Conservation (phyloP, 2,797 vertebrate genomes). For the Buceros bicornis region DNA sequence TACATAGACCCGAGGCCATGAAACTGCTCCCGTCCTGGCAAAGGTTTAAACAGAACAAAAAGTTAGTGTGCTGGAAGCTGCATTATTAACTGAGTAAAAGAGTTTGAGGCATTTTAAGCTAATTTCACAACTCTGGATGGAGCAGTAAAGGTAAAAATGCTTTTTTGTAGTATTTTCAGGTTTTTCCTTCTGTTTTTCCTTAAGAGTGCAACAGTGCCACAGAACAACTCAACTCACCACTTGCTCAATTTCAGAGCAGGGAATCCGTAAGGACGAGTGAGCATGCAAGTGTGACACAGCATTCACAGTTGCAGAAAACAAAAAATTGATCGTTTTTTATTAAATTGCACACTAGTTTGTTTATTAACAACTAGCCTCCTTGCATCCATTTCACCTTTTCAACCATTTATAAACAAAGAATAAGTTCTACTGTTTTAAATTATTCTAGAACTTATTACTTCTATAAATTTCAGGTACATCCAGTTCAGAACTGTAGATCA, state of each 20-base stretch:
- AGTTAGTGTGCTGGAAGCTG: neutral
- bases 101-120: neutral
- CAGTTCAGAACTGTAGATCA: neutral
- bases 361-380: neutral
- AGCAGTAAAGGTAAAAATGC: neutral
- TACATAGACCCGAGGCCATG: slow-evolving; percentile 98
- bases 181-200: neutral
- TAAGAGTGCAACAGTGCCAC: neutral
- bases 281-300: fast-evolving
- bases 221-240: neutral
- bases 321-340: neutral
- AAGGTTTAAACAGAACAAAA: slow-evolving; percentile 4
- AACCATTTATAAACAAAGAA: neutral
- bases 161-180: neutral
- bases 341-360: neutral
- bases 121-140: neutral
- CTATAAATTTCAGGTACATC: neutral
- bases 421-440: neutral
- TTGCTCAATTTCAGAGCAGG: neutral
- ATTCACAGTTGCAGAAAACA: neutral
- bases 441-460: neutral
- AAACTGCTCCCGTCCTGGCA: slow-evolving; percentile 94
- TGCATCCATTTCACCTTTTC: neutral
- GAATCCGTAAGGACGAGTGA: neutral
- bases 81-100: neutral